Evolutionary conservation across 2,888 invertebrate species (phyloP).

Genomic region (Andrena trimmerana): DNA sequence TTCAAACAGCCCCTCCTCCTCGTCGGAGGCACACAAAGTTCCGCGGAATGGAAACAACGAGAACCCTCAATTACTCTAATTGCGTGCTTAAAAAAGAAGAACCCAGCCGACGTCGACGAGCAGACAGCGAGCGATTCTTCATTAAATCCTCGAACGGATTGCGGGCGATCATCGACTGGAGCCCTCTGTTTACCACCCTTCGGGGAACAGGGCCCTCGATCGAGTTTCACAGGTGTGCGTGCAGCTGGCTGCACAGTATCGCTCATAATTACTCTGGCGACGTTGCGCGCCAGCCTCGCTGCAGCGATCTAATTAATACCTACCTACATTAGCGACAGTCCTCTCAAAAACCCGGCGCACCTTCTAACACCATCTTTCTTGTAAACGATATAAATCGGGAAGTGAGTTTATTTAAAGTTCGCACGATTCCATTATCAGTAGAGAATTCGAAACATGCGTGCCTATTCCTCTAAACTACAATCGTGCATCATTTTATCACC

Average conservation of each 20-base stretch:
- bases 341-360: background rate
- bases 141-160: slow-evolving; percentile 50
- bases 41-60: slow-evolving; percentile 35
- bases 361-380: too few relatives aligned
- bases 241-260: slow-evolving; percentile 12
- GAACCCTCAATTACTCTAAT: slow-evolving; percentile 56
- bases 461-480: too few relatives aligned
- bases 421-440: too few relatives aligned
- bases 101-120: slow-evolving; percentile 19
- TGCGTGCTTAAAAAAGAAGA: slow-evolving; percentile 48
- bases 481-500: too few relatives aligned
- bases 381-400: background rate
- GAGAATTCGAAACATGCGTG: too few relatives aligned
- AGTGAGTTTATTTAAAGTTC: background rate
- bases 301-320: slow-evolving; percentile 7
- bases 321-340: background rate
- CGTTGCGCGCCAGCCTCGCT: background rate
- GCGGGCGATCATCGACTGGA: slow-evolving; percentile 24
- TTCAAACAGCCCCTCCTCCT: slow-evolving; percentile 22
- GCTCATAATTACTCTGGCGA: slow-evolving; percentile 19
- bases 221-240: slow-evolving; percentile 15
- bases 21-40: slow-evolving; percentile 7
- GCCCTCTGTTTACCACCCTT: slow-evolving; percentile 8
- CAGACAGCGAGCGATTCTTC: slow-evolving; percentile 52
- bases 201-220: background rate